Conservation (phyloP, 2,113 vertebrate species). For the Kobus ellipsiprymnus region DNA sequence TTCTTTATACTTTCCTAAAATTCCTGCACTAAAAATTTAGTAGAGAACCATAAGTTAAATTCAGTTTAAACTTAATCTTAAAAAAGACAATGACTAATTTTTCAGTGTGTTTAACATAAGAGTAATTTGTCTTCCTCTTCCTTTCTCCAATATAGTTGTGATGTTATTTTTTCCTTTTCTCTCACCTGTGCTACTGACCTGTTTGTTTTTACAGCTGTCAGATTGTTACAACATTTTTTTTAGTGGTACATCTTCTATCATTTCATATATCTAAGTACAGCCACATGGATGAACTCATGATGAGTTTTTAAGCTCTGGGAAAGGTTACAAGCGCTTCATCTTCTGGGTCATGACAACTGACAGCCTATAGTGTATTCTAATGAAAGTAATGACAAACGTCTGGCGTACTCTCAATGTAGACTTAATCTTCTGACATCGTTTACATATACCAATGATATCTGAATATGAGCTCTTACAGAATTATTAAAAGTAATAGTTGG, state of each 20-base stretch:
- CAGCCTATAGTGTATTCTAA: background rate
- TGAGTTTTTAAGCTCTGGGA: constrained; percentile 31
- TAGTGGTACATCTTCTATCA: background rate
- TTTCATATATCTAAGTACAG: background rate
- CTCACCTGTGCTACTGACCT: background rate
- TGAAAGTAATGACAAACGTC: constrained; percentile 1
- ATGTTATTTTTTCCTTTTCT: background rate
- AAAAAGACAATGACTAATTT: background rate
- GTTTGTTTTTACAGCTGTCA: constrained; percentile 24
- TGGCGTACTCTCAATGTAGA: background rate
- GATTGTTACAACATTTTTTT: background rate
- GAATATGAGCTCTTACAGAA: background rate
- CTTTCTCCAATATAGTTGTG: background rate
- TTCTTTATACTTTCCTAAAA: constrained; percentile 9
- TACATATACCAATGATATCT: background rate
- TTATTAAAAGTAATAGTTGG: constrained; percentile 18
- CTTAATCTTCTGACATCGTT: constrained; percentile 4
- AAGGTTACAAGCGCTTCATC: background rate
- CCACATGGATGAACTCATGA: background rate
- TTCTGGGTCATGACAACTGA: constrained; percentile 36
- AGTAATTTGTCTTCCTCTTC: background rate
- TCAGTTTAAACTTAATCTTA: background rate
- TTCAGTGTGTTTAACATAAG: background rate
- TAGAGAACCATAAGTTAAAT: background rate
- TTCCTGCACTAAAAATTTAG: background rate